Percentiles rank a stretch among this genome's conserved stretches.
These are phyloP conservation scores for Euplexia lucipara DNA, from an alignment of 2,888 invertebrate species.

Conservation along the genomic window DNA sequence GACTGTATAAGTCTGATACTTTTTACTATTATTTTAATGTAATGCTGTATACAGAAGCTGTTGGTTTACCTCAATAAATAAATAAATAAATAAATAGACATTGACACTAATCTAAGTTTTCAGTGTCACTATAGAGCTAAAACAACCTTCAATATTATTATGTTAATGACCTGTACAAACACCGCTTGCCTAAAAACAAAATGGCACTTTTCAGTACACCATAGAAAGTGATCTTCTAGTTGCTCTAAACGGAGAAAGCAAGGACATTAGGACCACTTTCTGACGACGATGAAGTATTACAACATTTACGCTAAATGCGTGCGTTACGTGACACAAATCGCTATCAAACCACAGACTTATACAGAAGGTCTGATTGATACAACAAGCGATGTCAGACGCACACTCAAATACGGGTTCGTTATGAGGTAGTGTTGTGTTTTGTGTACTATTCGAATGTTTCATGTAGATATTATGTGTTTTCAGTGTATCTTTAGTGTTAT, in stretches of 20 bases:
- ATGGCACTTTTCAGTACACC: conserved; percentile 31
- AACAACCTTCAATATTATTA: not conserved
- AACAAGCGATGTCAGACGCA: not conserved
- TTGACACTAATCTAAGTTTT: conserved; percentile 11
- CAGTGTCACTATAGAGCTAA: not conserved
- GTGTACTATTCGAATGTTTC: too few species aligned
- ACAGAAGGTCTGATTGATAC: conserved; percentile 16
- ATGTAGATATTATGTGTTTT: too few species aligned
- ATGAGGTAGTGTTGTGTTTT: too few species aligned
- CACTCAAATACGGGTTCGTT: too few species aligned
- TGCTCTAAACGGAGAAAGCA: conserved; percentile 69
- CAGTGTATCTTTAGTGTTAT: too few species aligned
- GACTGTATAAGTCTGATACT: too few species aligned
- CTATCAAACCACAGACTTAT: conserved; percentile 32
- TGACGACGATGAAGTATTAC: conserved; percentile 53
- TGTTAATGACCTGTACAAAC: conserved; percentile 31
- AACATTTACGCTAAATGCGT: conserved; percentile 60
- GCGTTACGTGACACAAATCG: conserved; percentile 51
- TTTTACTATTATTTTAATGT: too few species aligned
- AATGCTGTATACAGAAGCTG: too few species aligned
- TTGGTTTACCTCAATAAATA: too few species aligned
- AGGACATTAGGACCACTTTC: conserved; percentile 55
- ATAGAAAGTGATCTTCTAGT: conserved; percentile 52
- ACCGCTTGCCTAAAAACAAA: conserved; percentile 7
- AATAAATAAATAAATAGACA: not conserved